Percentiles rank a stretch among this genome's conserved stretches.
These are phyloP conservation scores for Oscheius sp. DNA, from an alignment of 2,888 invertebrate species.

Conservation along the genomic window DNA sequence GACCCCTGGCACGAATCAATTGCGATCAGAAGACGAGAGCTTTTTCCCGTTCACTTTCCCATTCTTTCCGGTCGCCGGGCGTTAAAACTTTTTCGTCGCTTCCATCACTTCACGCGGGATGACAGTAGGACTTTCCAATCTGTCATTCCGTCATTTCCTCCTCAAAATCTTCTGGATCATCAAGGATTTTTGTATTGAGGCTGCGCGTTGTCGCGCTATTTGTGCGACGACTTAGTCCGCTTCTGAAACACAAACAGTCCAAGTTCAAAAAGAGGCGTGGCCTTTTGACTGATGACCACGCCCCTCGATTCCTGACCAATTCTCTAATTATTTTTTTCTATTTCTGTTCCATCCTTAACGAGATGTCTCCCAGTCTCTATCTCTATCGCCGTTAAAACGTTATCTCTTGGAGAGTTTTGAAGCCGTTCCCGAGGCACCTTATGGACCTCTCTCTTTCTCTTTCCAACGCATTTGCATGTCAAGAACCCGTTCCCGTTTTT, in stretches of 20 bases:
- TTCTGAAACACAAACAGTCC: conserved; percentile 30
- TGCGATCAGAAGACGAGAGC: not conserved
- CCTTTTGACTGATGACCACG: not conserved
- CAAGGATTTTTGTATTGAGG: conserved; percentile 7
- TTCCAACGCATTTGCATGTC: conserved; percentile 15
- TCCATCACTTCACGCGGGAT: too few relatives aligned
- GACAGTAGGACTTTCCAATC: too few relatives aligned
- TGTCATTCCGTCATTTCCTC: too few relatives aligned
- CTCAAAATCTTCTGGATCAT: too few relatives aligned
- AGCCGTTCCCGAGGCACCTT: not conserved
- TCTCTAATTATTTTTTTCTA: conserved; percentile 6
- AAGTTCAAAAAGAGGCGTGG: conserved; percentile 11
- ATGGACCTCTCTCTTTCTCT: conserved; percentile 1
- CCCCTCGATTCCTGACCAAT: conserved; percentile 8
- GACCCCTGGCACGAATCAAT: conserved; percentile 1
- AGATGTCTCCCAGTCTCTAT: conserved; percentile 23
- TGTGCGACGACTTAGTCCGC: conserved; percentile 28
- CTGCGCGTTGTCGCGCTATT: conserved; percentile 29
- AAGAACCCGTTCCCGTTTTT: conserved; percentile 20
- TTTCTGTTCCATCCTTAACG: not conserved
- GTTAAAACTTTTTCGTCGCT: not conserved
- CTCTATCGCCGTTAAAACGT: not conserved
- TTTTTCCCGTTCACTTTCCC: not conserved
- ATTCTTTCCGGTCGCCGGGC: conserved; percentile 1
- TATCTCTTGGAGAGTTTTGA: conserved; percentile 2